Conservation (phyloP, 1,140 invertebrate genomes). For the Drosophila lini region DNA sequence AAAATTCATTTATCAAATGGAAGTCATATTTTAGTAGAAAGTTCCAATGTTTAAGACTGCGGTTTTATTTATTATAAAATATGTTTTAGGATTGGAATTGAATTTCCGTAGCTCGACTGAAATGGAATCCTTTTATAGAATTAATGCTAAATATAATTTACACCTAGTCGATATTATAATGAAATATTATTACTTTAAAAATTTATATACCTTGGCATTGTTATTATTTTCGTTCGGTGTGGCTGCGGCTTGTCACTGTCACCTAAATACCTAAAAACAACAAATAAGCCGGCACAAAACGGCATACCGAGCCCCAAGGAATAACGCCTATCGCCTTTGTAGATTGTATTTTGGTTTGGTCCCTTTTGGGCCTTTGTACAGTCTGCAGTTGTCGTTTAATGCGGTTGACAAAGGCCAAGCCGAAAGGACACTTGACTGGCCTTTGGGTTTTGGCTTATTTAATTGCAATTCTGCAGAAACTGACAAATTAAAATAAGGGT, state of each 20-base stretch:
- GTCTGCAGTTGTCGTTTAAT: conserved; percentile 65
- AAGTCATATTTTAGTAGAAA: no score
- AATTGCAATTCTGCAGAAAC: conserved; percentile 44
- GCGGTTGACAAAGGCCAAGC: conserved; percentile 61
- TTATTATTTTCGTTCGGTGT: conserved; percentile 8
- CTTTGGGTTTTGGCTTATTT: conserved; percentile 44
- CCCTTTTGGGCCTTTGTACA: conserved; percentile 40
- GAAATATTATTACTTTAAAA: not conserved
- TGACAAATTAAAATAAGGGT: conserved; percentile 46
- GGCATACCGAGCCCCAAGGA: conserved; percentile 34
- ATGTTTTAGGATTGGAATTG: no score
- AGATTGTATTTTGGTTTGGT: conserved; percentile 44
- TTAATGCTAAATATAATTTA: no score
- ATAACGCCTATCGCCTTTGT: conserved; percentile 41
- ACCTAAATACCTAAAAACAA: conserved; percentile 53
- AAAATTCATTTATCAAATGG: not conserved
- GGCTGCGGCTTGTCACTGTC: conserved; percentile 44
- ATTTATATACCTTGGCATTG: not conserved
- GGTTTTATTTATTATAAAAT: not conserved
- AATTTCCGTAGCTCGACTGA: not conserved
- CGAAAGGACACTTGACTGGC: conserved; percentile 41
- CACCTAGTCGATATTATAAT: no score
- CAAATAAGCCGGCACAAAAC: conserved; percentile 39
- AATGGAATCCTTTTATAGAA: not conserved
- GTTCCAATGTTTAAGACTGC: no score